Conservation (phyloP, 2,113 vertebrate genomes). For the Lepus americanus region DNA sequence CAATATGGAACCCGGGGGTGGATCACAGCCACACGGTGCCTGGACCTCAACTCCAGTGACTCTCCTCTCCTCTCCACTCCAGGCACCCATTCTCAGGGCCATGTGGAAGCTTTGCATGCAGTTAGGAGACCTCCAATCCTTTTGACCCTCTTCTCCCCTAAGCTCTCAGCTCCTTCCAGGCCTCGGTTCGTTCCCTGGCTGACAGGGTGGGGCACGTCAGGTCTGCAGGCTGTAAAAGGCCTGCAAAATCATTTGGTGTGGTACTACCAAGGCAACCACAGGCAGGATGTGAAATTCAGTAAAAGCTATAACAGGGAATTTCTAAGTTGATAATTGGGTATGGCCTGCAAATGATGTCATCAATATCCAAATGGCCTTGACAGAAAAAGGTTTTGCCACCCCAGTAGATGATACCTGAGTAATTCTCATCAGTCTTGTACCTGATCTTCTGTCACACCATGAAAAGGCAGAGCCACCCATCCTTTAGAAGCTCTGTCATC, state of each 20-base stretch:
- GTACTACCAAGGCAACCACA: no score
- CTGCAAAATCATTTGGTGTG: no score
- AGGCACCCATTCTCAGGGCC: not conserved
- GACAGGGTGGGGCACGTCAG: no score
- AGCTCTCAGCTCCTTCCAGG: not conserved
- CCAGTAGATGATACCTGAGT: not conserved
- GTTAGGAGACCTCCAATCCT: not conserved
- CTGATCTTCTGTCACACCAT: not conserved
- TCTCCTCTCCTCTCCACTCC: not conserved
- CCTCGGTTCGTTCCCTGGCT: not conserved
- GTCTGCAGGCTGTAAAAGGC: no score
- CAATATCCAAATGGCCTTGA: no score
- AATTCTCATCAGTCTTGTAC: not conserved
- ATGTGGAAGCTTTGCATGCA: not conserved
- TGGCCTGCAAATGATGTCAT: no score
- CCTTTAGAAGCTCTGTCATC: not conserved
- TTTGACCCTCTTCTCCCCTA: not conserved
- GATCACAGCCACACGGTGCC: not conserved
- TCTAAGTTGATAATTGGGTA: no score
- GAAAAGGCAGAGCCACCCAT: not conserved
- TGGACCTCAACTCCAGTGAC: not conserved
- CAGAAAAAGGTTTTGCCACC: no score
- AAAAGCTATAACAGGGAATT: no score
- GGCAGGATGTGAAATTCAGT: no score
- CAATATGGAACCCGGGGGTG: not conserved